Evolutionary conservation across 2,797 vertebrate genomes (phyloP).

Genomic region (Semotilus atromaculatus): DNA sequence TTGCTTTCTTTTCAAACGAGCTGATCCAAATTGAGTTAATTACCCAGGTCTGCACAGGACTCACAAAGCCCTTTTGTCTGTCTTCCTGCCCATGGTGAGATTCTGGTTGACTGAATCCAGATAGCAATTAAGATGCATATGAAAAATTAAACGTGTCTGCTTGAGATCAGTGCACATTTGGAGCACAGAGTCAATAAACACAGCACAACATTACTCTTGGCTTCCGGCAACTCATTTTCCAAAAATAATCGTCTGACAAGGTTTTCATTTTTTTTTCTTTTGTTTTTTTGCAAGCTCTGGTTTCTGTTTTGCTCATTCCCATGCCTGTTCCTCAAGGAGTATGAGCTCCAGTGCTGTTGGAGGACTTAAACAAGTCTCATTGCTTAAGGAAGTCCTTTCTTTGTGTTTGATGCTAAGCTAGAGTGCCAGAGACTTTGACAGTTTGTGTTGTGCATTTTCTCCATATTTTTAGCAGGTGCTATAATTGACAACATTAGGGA

Average conservation of each 20-base stretch:
- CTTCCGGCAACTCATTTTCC: conserved; percentile 55
- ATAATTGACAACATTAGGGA: conserved; percentile 19
- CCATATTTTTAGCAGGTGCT: background rate
- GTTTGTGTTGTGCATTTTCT: conserved; percentile 2
- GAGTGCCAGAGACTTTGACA: conserved; percentile 5
- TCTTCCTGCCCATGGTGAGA: conserved; percentile 48
- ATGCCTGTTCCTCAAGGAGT: conserved; percentile 25
- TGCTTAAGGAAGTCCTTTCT: conserved; percentile 22
- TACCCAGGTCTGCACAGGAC: conserved; percentile 34
- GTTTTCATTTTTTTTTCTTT: background rate
- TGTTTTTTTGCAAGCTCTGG: conserved; percentile 5
- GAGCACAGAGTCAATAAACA: conserved; percentile 56
- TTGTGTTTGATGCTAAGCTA: conserved; percentile 27
- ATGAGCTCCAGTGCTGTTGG: background rate
- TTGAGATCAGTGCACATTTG: conserved; percentile 59
- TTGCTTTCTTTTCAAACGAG: conserved; percentile 25
- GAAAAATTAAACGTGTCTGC: conserved; percentile 63
- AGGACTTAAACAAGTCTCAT: conserved; percentile 37
- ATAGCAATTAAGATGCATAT: conserved; percentile 66
- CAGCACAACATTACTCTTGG: conserved; percentile 42
- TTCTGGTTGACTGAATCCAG: conserved; percentile 62
- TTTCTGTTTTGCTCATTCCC: conserved; percentile 22
- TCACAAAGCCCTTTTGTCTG: conserved; percentile 9
- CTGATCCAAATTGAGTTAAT: conserved; percentile 50
- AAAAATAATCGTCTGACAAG: conserved; percentile 47